A percentile compares a stretch with the other conserved stretches of the same genome.
Conservation (phyloP, 2,113 vertebrate species). For the Coturnix japonica region DNA sequence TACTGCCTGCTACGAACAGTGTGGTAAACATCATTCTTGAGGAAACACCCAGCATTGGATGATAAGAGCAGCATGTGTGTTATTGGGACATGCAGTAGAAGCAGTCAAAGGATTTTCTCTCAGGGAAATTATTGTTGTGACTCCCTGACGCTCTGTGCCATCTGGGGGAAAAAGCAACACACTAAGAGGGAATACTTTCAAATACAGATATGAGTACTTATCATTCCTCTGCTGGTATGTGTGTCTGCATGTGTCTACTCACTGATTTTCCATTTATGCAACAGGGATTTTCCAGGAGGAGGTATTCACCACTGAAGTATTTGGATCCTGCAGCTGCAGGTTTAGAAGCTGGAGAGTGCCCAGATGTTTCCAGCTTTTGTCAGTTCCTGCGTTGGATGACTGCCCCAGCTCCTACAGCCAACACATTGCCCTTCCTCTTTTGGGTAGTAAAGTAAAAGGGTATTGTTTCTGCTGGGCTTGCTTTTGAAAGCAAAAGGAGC, state of each 20-base stretch:
- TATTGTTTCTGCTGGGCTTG: not conserved
- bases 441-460: not conserved
- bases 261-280: not conserved
- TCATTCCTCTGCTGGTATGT: not conserved
- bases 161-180: not conserved
- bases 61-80: not conserved
- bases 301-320: constrained; percentile 7
- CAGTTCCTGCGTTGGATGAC: not conserved
- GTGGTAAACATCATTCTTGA: not conserved
- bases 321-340: not conserved
- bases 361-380: not conserved
- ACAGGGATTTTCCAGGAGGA: constrained; percentile 29
- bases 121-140: not conserved
- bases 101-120: not conserved
- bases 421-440: not conserved
- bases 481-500: not conserved
- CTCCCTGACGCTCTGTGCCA: not conserved
- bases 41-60: not conserved
- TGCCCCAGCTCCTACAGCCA: not conserved
- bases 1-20: not conserved
- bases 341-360: not conserved
- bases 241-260: not conserved
- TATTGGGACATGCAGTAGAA: accelerated
- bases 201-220: not conserved
- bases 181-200: not conserved